A percentile compares a stretch with the other conserved stretches of the same genome.
These are phyloP conservation scores for Pterocles burchelli DNA, from an alignment of 2,113 vertebrate species.

Conservation along the genomic window DNA sequence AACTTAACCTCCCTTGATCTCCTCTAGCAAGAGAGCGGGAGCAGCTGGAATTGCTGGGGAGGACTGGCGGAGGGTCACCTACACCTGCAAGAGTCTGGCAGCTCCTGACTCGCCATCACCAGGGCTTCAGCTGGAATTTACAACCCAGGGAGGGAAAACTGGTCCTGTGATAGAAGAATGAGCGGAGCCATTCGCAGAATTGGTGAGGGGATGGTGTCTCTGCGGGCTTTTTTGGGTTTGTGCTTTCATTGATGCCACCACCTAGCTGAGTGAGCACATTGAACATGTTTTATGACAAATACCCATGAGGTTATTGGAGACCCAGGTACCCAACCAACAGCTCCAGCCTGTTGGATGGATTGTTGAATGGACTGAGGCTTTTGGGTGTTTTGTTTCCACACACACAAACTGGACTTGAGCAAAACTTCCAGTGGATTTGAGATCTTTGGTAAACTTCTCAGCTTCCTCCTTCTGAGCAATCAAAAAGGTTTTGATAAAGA, in stretches of 20 bases:
- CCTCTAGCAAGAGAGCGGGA: background rate
- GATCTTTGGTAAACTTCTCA: background rate
- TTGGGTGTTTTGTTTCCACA: background rate
- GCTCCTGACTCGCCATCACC: background rate
- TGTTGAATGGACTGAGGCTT: background rate
- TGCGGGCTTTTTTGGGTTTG: background rate
- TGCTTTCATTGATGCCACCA: background rate
- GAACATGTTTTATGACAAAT: background rate
- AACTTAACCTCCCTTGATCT: background rate
- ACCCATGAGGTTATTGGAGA: background rate
- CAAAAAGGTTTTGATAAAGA: background rate
- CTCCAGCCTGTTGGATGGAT: background rate
- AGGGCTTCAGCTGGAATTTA: background rate
- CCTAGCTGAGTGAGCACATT: rapidly evolving
- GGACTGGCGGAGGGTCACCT: too few relatives aligned
- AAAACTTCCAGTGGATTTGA: background rate
- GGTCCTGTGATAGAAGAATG: rapidly evolving
- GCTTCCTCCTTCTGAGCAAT: background rate
- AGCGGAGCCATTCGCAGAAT: background rate
- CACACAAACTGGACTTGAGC: background rate
- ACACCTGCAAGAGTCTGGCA: background rate
- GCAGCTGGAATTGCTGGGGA: background rate
- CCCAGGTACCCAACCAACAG: background rate
- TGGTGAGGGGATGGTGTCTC: background rate
- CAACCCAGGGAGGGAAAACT: background rate